Conservation (phyloP, 2,113 vertebrate species). For the Pandion haliaetus region DNA sequence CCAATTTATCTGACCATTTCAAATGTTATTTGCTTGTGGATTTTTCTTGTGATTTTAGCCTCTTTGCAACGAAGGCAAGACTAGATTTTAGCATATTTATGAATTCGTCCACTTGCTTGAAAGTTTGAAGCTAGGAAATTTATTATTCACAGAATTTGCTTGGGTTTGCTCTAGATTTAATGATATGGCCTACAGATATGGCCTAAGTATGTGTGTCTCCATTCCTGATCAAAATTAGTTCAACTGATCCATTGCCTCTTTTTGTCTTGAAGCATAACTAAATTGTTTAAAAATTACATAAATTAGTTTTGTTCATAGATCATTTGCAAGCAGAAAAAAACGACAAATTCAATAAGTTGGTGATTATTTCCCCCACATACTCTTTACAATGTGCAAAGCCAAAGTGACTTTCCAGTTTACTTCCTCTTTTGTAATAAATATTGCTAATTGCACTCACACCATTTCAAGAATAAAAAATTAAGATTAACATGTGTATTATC, state of each 20-base stretch:
- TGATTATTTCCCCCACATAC: neutral
- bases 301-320: neutral
- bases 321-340: neutral
- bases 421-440: neutral
- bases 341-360: neutral
- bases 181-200: neutral
- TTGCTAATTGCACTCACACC: neutral
- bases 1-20: neutral
- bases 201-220: neutral
- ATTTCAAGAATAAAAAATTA: neutral
- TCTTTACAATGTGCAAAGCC: neutral
- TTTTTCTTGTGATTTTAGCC: neutral
- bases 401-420: neutral
- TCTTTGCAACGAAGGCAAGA: neutral
- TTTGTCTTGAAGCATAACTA: neutral
- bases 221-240: neutral
- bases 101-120: neutral
- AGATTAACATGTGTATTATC: neutral
- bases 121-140: neutral
- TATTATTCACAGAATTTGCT: neutral
- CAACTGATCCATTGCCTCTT: neutral
- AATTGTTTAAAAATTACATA: neutral
- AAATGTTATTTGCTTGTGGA: neutral
- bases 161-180: neutral
- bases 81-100: neutral